Percentiles rank a stretch among this genome's conserved stretches.
phyloP scores from a whole-genome alignment of 37 sponge, comb jelly and placozoan genomes.

The Eunapius fragilis region DNA sequence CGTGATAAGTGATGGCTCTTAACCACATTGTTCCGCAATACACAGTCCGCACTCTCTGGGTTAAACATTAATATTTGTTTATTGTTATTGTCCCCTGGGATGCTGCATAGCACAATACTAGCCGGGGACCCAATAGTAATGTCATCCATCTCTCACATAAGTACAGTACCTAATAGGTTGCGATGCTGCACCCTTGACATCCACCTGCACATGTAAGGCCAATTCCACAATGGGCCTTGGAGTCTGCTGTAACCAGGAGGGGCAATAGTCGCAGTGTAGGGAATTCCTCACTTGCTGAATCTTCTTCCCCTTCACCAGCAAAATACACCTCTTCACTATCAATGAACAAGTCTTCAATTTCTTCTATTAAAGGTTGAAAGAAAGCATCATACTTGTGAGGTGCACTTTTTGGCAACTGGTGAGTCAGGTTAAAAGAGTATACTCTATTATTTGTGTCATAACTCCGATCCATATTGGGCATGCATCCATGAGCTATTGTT shows the following conservation, averaged over 20 bases:
- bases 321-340: slow-evolving; percentile 14
- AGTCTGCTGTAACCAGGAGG: slow-evolving; percentile 25
- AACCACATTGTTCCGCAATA: too few species aligned
- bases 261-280: slow-evolving; percentile 6
- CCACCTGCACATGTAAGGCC: slow-evolving; percentile 15
- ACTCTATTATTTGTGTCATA: neutral
- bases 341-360: slow-evolving; percentile 10
- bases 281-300: neutral
- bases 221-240: slow-evolving; percentile 29
- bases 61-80: too few species aligned
- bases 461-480: slow-evolving; percentile 9
- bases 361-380: slow-evolving; percentile 4
- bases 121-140: too few species aligned
- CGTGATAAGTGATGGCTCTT: too few species aligned
- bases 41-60: too few species aligned
- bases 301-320: neutral
- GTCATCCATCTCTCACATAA: too few species aligned
- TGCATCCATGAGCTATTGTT: slow-evolving; percentile 17
- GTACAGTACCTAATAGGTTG: too few species aligned
- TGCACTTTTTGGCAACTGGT: neutral
- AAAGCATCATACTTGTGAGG: slow-evolving; percentile 26
- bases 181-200: slow-evolving; percentile 6
- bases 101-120: too few species aligned
- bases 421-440: too few species aligned
- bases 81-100: too few species aligned